Evolutionary conservation across 2,888 invertebrate species (phyloP).

Genomic region (Subacronicta megacephala): DNA sequence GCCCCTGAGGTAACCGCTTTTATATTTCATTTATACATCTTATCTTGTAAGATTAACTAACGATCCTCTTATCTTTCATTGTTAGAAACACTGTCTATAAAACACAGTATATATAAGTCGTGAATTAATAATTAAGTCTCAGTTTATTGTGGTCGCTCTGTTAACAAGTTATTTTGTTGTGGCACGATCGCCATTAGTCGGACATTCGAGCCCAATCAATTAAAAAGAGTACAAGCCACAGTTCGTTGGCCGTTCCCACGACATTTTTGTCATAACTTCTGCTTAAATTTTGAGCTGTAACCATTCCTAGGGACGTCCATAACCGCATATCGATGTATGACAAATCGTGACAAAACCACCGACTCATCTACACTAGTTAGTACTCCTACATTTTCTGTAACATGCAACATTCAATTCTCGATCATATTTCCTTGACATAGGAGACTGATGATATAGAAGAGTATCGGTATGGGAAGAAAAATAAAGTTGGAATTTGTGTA

Average conservation of each 20-base stretch:
- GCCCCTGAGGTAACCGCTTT: constrained; percentile 37
- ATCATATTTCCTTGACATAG: constrained; percentile 61
- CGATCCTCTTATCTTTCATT: constrained; percentile 49
- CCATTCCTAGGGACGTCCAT: constrained; percentile 68
- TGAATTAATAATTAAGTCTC: constrained; percentile 69
- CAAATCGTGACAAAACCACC: constrained; percentile 89
- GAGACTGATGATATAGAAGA: constrained; percentile 30
- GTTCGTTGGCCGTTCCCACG: constrained; percentile 80
- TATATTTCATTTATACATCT: constrained; percentile 42
- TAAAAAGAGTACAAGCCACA: constrained; percentile 67
- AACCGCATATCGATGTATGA: constrained; percentile 86
- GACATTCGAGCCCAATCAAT: constrained; percentile 69
- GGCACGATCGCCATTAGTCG: constrained; percentile 72
- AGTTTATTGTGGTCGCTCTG: constrained; percentile 59
- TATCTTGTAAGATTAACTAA: constrained; percentile 47
- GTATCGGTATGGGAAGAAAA: constrained; percentile 47
- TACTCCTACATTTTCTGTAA: constrained; percentile 37
- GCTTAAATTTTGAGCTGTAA: constrained; percentile 70
- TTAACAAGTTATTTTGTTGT: constrained; percentile 72
- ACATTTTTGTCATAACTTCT: constrained; percentile 86
- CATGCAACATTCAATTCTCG: constrained; percentile 44
- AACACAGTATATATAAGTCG: constrained; percentile 60
- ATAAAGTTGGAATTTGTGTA: constrained; percentile 67
- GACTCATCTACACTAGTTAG: constrained; percentile 76
- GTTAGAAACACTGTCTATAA: constrained; percentile 46